A percentile compares a stretch with the other conserved stretches of the same genome.
Conservation (phyloP, 2,797 vertebrate genomes). For the Sebastes itinus region DNA sequence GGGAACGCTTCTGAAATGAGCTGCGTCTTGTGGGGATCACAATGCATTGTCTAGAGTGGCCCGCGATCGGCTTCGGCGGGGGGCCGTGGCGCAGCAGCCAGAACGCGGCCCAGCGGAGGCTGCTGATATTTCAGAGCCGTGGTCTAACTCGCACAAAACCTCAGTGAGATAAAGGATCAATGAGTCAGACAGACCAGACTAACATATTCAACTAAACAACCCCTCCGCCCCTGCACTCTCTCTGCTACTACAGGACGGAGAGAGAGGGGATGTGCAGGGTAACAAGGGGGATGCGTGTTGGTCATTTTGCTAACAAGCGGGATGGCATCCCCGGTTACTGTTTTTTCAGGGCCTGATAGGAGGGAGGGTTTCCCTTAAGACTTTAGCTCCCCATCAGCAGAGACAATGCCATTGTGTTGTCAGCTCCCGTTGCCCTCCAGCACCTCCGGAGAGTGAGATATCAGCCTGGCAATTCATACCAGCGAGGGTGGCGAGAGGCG, state of each 20-base stretch:
- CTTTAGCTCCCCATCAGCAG: conserved; percentile 58
- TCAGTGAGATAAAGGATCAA: not conserved
- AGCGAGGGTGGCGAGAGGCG: conserved; percentile 26
- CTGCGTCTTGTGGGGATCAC: not conserved
- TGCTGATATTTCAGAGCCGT: not conserved
- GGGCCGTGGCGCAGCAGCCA: not conserved
- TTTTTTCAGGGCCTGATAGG: conserved; percentile 11
- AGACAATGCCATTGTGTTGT: conserved; percentile 75
- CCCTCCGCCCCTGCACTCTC: not conserved
- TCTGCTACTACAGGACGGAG: not conserved
- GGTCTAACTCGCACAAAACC: not conserved
- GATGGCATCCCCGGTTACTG: not conserved
- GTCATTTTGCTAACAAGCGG: not conserved
- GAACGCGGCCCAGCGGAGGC: not conserved
- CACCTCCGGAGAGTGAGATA: conserved; percentile 62
- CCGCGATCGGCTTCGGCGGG: not conserved
- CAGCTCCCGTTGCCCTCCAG: conserved; percentile 64
- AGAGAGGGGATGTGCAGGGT: not conserved
- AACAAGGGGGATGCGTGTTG: not conserved
- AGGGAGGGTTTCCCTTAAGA: conserved; percentile 42
- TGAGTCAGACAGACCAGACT: not conserved
- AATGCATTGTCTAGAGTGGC: not conserved
- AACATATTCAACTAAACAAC: not conserved
- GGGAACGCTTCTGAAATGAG: not conserved
- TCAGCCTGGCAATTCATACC: conserved; percentile 65